phyloP scores from a whole-genome alignment of 2,113 vertebrate genomes.

The Hystrix brachyura region DNA sequence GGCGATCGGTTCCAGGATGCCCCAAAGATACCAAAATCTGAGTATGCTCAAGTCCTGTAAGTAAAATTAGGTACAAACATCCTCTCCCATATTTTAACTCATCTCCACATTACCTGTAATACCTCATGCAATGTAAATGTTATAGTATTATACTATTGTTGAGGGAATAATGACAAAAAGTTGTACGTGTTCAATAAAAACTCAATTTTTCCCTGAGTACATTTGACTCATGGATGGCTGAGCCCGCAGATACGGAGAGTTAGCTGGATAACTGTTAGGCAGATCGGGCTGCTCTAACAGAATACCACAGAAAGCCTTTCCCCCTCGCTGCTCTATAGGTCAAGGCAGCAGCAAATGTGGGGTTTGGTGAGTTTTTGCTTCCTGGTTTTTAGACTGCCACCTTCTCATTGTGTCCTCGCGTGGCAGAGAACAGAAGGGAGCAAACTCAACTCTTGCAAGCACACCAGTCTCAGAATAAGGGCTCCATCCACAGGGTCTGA shows the following conservation, averaged over 20 bases:
- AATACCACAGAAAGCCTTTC: neutral
- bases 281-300: neutral
- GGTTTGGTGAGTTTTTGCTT: neutral
- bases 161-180: neutral
- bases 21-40: neutral
- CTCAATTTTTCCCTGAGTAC: neutral
- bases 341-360: neutral
- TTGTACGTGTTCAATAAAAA: neutral
- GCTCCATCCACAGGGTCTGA: neutral
- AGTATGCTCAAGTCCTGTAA: neutral
- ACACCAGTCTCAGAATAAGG: neutral
- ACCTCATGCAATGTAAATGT: neutral
- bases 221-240: neutral
- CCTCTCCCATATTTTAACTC: neutral
- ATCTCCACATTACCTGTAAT: neutral
- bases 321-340: neutral
- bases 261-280: neutral
- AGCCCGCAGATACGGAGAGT: neutral
- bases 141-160: neutral
- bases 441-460: neutral
- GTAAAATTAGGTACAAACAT: neutral
- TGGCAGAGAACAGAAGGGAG: neutral
- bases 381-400: neutral
- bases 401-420: neutral
- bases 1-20: no score